phyloP scores from a whole-genome alignment of 2,888 invertebrate genomes.

The Aphidius colemani region DNA sequence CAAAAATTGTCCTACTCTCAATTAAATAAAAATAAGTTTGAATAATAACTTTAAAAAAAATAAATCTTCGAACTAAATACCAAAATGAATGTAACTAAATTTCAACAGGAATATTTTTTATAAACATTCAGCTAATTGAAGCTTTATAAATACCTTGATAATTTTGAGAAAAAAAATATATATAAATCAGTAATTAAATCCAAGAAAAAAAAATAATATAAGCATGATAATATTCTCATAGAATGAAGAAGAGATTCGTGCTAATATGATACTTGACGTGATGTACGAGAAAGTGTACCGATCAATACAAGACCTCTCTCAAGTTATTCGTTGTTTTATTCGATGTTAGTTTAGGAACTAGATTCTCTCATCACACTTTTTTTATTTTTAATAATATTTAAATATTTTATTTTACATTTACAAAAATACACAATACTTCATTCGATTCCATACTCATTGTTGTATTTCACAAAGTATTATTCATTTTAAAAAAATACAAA shows the following conservation, averaged over 20 bases:
- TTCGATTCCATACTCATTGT: too few relatives aligned
- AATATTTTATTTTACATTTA: constrained; percentile 1
- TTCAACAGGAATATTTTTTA: too few relatives aligned
- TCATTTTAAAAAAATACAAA: not conserved
- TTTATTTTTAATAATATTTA: constrained; percentile 24
- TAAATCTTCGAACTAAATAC: too few relatives aligned
- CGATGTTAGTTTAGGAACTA: constrained; percentile 37
- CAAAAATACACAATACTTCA: too few relatives aligned
- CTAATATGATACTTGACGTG: constrained; percentile 57
- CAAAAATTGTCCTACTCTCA: too few relatives aligned
- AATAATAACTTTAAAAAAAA: too few relatives aligned
- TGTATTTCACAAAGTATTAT: not conserved
- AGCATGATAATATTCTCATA: not conserved
- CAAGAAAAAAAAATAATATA: not conserved
- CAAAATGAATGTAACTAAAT: too few relatives aligned
- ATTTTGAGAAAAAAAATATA: too few relatives aligned
- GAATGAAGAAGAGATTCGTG: constrained; percentile 48
- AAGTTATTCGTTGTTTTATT: constrained; percentile 35
- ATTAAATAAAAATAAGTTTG: too few relatives aligned
- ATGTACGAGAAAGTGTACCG: constrained; percentile 42
- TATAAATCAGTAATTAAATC: too few relatives aligned
- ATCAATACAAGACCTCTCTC: constrained; percentile 57
- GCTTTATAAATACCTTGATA: too few relatives aligned
- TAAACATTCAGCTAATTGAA: too few relatives aligned
- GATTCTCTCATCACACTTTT: constrained; percentile 31